Percentiles rank a stretch among this genome's conserved stretches.
phyloP scores from a whole-genome alignment of 2,888 invertebrate genomes.

The Drosophila picticornis region DNA sequence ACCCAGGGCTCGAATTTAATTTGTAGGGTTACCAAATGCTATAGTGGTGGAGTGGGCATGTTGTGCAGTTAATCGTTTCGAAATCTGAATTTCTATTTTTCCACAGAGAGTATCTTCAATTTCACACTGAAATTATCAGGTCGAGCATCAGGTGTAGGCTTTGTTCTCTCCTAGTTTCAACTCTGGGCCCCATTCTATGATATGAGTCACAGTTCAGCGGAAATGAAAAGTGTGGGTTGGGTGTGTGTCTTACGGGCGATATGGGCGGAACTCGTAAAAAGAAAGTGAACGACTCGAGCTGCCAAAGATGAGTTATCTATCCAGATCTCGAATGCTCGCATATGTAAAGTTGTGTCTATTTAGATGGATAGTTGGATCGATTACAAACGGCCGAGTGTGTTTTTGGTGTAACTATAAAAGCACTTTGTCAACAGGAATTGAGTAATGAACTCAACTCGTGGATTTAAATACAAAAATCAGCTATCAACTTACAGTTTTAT shows the following conservation, averaged over 20 bases:
- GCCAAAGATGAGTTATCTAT: conserved; percentile 61
- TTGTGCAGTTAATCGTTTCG: conserved; percentile 59
- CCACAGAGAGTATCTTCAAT: conserved; percentile 38
- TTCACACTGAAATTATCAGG: conserved; percentile 55
- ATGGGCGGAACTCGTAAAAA: conserved; percentile 52
- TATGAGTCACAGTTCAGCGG: conserved; percentile 51
- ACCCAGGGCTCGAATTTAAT: conserved; percentile 52
- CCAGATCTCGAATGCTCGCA: conserved; percentile 21
- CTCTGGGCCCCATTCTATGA: conserved; percentile 7
- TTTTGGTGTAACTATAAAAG: not conserved
- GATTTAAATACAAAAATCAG: not conserved
- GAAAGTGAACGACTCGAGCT: conserved; percentile 63
- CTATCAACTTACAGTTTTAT: not conserved
- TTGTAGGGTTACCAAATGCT: conserved; percentile 30
- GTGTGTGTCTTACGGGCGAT: conserved; percentile 15
- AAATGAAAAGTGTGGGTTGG: conserved; percentile 56
- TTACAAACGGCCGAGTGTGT: conserved; percentile 20
- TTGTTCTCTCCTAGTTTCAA: not conserved
- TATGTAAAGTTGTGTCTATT: conserved; percentile 34
- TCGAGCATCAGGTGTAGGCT: conserved; percentile 53
- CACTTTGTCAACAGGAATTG: not conserved
- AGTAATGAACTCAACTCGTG: not conserved
- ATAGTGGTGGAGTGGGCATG: conserved; percentile 47
- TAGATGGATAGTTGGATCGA: conserved; percentile 23
- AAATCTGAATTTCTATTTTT: conserved; percentile 53